Evolutionary conservation across 2,113 vertebrate genomes (phyloP).

Genomic region (Perca schrenkii): DNA sequence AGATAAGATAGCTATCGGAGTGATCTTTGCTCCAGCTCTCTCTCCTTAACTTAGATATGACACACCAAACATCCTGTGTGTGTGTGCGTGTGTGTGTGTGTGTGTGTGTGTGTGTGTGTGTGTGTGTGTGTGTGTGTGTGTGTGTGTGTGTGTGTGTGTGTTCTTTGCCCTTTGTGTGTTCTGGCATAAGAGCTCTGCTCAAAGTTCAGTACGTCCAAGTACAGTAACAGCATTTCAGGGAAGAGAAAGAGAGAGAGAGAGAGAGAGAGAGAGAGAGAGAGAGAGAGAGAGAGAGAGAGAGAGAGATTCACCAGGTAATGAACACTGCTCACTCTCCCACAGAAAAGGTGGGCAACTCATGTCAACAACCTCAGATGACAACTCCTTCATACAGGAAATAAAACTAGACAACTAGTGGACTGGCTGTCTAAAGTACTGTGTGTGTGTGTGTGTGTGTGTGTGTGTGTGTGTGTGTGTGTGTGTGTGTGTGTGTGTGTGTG

Average conservation of each 20-base stretch:
- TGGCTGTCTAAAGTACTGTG: constrained; percentile 19
- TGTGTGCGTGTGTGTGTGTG: constrained; percentile 2
- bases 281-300: constrained; percentile 12
- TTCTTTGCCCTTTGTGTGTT: constrained; percentile 40
- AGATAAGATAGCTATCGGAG: constrained; percentile 45
- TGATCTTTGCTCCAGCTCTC: constrained; percentile 43
- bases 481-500: not conserved
- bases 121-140: constrained; percentile 1
- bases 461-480: not conserved
- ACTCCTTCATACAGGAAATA: constrained; percentile 34
- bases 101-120: constrained; percentile 5
- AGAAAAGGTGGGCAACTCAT: constrained; percentile 54
- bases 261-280: not conserved
- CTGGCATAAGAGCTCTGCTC: constrained; percentile 35
- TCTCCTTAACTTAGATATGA: not conserved
- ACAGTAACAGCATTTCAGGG: constrained; percentile 24
- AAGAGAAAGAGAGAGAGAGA: constrained; percentile 3
- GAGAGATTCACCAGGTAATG: constrained; percentile 56
- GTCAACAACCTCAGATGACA: constrained; percentile 47
- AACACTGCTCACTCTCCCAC: constrained; percentile 38
- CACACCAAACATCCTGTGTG: constrained; percentile 40
- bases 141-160: not conserved
- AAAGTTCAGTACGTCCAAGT: constrained; percentile 55
- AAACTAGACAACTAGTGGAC: constrained; percentile 38
- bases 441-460: not conserved